Base-by-base conservation (phyloP, 2,113 vertebrate species). In the Salvator merianae region DNA sequence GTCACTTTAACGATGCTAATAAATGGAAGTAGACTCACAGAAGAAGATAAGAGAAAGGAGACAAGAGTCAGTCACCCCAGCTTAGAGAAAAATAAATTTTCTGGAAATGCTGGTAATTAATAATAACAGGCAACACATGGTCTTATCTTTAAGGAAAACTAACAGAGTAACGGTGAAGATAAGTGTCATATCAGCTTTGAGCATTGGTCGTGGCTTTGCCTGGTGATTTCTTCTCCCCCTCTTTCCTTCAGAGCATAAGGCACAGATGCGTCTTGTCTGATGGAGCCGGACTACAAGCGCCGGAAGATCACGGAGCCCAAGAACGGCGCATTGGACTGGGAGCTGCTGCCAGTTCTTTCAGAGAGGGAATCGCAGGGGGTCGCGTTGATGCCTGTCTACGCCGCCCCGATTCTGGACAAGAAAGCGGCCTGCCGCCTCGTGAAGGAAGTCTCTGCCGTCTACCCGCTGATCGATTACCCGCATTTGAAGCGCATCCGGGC, bases 401-500 rank as follows among this genome's bases (percentile, higher is more conserved):
- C 97, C 0, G 97, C 96, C 0, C 97, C 97, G 0, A 87, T 98
- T n/a, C 83, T 96, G 0, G 86, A 98, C 92, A 97, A 96, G 91
- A 96, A 93, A 20, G 95, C 97, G 91, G 97, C 97, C 0, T 97
- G 97, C 0, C 94, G 96, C 9, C 93, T 98, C 0, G 83, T 98
- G 55, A 92, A 88, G 87, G 94, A 96, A 83, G 91, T 98, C 84
- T 92, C 93, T 0, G 36, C 82, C 0, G 26, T 94, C 13, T 93
- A 96, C 85, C 97, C 98, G 0, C 73, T 98, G 69, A 69, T 97
- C 0, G 89, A 82, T 0, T 81, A 91, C 75, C 94, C 95, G 18
- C 97, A 98, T 82, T 71, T 98, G 65, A 98, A 98, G 90, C 94
- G 98, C 62, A 97, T 98, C 34, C 95, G 97, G 7, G 86, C 96